phyloP scores from a whole-genome alignment of 2,113 vertebrate genomes.

The Fregata magnificens region DNA sequence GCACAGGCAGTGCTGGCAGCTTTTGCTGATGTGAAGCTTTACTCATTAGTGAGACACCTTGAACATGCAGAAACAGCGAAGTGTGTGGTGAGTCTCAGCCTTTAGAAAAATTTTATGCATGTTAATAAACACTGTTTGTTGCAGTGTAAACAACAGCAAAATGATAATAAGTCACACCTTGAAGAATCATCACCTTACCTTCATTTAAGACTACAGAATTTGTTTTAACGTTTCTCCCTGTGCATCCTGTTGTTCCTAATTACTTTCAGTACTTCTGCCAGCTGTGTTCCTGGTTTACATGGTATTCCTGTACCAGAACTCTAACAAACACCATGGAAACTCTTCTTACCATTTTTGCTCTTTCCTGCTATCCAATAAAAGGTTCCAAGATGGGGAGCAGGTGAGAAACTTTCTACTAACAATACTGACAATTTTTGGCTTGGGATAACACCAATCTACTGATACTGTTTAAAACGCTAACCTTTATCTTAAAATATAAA shows the following conservation, averaged over 20 bases:
- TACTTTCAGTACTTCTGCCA: slow-evolving; percentile 88
- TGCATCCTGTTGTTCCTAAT: neutral
- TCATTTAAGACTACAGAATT: neutral
- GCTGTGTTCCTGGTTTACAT: slow-evolving; percentile 95
- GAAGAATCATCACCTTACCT: neutral
- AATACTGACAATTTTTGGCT: neutral
- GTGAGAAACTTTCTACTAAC: slow-evolving; percentile 64
- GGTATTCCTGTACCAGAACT: slow-evolving; percentile 95
- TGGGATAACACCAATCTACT: neutral
- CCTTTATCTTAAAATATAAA: neutral
- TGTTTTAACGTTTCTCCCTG: neutral
- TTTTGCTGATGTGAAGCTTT: slow-evolving; percentile 87
- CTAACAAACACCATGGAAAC: slow-evolving; percentile 94
- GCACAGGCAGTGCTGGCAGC: slow-evolving; percentile 85
- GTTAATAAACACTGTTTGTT: neutral
- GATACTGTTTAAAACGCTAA: neutral
- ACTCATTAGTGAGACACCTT: slow-evolving; percentile 77
- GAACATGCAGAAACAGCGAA: slow-evolving; percentile 79
- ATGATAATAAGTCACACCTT: neutral
- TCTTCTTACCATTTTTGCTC: slow-evolving; percentile 83
- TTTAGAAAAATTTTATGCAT: neutral
- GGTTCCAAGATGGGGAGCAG: slow-evolving; percentile 82
- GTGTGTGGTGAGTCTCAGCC: slow-evolving; percentile 82
- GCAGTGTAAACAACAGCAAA: neutral
- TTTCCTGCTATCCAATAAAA: slow-evolving; percentile 87